phyloP scores from a whole-genome alignment of 1,140 invertebrate genomes.

The Achroia grisella region DNA sequence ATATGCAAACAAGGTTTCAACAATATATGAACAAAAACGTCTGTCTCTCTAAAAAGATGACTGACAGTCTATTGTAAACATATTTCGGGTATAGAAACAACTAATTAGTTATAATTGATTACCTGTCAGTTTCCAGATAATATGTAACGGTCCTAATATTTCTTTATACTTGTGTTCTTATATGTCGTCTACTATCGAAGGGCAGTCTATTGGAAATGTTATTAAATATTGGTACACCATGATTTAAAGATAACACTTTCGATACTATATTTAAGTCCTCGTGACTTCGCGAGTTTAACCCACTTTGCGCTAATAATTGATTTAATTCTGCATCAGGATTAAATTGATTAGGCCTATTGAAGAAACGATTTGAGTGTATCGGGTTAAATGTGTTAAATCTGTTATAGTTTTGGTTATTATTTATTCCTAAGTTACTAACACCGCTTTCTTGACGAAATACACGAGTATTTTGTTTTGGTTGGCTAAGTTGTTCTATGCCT shows the following conservation, averaged over 20 bases:
- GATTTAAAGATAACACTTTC: conserved; percentile 84
- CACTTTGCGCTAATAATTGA: conserved; percentile 77
- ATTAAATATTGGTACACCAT: conserved; percentile 69
- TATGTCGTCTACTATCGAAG: conserved; percentile 49
- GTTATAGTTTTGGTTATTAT: conserved; percentile 42
- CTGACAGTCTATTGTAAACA: no score
- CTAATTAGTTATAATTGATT: no score
- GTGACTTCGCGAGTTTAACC: conserved; percentile 75
- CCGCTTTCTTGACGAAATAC: conserved; percentile 66
- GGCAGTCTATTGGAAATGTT: conserved; percentile 43
- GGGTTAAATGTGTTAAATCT: conserved; percentile 48
- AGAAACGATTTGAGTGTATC: conserved; percentile 41
- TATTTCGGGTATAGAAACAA: no score
- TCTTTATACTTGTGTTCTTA: conserved; percentile 22
- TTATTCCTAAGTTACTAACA: conserved; percentile 76
- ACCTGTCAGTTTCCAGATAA: no score
- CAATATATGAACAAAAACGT: no score
- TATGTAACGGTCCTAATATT: no score
- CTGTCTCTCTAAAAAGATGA: no score
- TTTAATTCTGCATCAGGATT: conserved; percentile 77
- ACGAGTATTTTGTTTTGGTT: conserved; percentile 43
- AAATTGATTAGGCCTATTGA: conserved; percentile 40
- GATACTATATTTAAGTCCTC: conserved; percentile 87
- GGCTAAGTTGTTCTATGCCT: conserved; percentile 26
- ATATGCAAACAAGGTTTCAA: no score